Conservation (phyloP, 2,797 vertebrate genomes). For the Psittacula derbiana region DNA sequence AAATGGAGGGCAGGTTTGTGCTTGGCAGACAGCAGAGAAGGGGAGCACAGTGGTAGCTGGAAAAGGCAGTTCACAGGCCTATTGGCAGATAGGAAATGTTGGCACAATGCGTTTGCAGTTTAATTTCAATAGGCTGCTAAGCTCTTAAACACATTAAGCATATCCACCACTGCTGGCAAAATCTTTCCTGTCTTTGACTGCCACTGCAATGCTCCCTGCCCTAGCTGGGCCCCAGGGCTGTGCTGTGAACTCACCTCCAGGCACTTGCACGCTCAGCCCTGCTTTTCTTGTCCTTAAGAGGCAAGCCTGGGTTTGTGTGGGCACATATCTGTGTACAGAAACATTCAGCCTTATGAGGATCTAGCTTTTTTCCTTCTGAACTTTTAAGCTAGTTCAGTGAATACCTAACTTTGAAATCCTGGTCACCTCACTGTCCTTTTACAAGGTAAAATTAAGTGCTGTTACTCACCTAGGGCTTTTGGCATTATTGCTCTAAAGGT, state of each 20-base stretch:
- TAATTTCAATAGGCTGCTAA: slow-evolving; percentile 57
- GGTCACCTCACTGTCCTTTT: background rate
- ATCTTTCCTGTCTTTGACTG: background rate
- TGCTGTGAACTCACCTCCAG: background rate
- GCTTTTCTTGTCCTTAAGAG: background rate
- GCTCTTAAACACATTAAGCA: slow-evolving; percentile 63
- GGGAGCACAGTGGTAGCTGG: background rate
- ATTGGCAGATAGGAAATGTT: background rate
- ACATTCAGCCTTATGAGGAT: background rate
- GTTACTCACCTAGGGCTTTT: background rate
- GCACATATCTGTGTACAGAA: accelerated
- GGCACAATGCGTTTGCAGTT: slow-evolving; percentile 7
- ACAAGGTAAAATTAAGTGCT: background rate
- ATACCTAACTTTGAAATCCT: accelerated
- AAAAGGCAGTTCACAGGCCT: background rate
- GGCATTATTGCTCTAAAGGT: background rate
- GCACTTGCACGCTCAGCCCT: no score
- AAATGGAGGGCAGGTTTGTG: background rate
- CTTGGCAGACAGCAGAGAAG: background rate
- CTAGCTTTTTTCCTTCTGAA: background rate
- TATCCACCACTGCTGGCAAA: slow-evolving; percentile 27
- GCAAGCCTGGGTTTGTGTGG: no score
- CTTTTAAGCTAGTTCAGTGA: background rate
- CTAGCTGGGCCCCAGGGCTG: background rate
- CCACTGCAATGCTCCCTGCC: background rate